Base-by-base conservation (phyloP, 2,888 invertebrate genomes). In the Brassicogethes aeneus region DNA sequence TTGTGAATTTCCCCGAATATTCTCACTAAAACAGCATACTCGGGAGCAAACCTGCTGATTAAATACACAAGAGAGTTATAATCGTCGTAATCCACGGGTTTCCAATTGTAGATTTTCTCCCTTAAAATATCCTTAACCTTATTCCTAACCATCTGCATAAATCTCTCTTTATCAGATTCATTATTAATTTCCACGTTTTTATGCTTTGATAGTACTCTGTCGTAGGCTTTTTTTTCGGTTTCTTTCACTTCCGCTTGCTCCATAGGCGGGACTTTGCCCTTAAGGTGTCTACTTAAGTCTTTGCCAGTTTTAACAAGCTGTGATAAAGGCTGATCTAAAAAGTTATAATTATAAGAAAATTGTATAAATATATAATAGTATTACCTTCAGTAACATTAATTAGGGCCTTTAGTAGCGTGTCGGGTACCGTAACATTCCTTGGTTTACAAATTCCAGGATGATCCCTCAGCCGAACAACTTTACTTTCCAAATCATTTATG, bases 1-100 rank as follows among this genome's bases (percentile, higher is more conserved):
- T 60, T 61, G 37, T 69, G 68, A 39, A 94, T 83, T 71, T 93
- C 92, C 33, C 75, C 70, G 31, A 94, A 76, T 37, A 92, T 77
- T 56, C 75, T 77, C 29, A 71, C 58, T 29, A 90, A 59, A 2
- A 81, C 76, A 0, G 84, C 80, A 70, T 86, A 93, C 51, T 94
- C 89, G 0, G 79, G 74, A 0, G 84, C 75, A 29, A 82, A 74
- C 61, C 91, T 72, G 0, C 71, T 72, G 46, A 85, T 64, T 39
- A 91, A 70, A 68, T 93, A 92, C 10, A 82, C 73, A 10, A 85
- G 61, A 14, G 77, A 71, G 12, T 76, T 80, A 5, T 79, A 69
- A 33, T 71, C 66, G 48, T 83, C 78, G 53, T 85, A 92, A 1
- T 76, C 70, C 15, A 88, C 72, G 12, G 84, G 77, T 34, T 77